Evolutionary conservation across 2,113 vertebrate genomes (phyloP), one percentile per base, ranked within the genome.

Genomic region (Pteropus alecto): DNA sequence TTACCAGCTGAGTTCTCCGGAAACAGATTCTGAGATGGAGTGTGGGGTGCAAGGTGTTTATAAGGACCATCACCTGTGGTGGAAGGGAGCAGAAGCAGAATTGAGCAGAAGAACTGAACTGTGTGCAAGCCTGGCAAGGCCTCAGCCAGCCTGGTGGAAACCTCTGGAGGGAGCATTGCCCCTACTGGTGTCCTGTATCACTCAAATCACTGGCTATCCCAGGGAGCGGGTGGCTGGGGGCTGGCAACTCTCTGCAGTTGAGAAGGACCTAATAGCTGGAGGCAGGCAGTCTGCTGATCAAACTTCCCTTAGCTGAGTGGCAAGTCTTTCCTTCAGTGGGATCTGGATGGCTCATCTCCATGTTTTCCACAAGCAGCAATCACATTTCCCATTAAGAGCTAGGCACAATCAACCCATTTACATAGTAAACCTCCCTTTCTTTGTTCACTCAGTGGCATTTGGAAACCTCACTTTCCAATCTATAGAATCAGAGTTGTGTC

Each of bases 401-500:
- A 54, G 41, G 24, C 22, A 68, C n/a, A 24, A 15, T 84, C 51
- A 92, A 26, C 14, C 43, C 61, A 61, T 76, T 67, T 83, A 74
- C 46, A 35, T 13, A 28, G 35, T 18, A 79, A 86, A 89, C 14
- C 2, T 10, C 21, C 46, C 8, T 58, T 58, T 61, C 38, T 71
- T 22, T 65, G 12, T 63, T 77, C 61, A 46, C 30, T 30, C 43
- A 65, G 10, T 16, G n/a, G n/a, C 33, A 35, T 22, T 9, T 38
- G 88, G 76, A 92, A 87, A 63, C 14, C 68, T 63, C 43, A 83
- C 16, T 41, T 92, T 87, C 68, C 8, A 15, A 30, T 18, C 48
- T 19, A 4, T 38, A 16, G 33, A 87, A 67, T 24, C 85, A 54
- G 1, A 61, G 30, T 9, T 90, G 35, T 14, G 1, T 35, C 58